Base-by-base conservation (phyloP, 2,888 invertebrate species). In the Oscheius onirici region DNA sequence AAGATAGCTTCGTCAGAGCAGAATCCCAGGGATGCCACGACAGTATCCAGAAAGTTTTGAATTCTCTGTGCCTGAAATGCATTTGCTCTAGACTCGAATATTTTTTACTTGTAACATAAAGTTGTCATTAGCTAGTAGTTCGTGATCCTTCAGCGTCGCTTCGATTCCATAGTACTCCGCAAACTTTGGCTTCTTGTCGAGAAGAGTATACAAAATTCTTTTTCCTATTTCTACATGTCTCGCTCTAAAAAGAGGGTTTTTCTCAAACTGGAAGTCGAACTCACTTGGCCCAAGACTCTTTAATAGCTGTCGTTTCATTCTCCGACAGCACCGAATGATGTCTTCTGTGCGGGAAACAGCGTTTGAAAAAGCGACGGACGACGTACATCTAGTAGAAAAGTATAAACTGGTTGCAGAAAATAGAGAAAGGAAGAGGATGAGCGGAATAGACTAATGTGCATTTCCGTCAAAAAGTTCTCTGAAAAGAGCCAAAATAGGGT, bases 31-130 rank as follows among this genome's bases (percentile, higher is more conserved):
- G 76, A 76, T 5, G 74, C 68, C 28, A 78, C 76, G 11, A 76
- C 75, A 3, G 78, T 78, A 63, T 78, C 78, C 22, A 78, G 57
- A 44, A 78, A 78, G 54, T 76, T 73, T 55, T 78, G 78, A 57
- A 78, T 78, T 2, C 78, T 66, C 46, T 76, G 72, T 5, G 78
- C 71, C 63, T 73, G 52, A 13, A 58, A 55, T 2, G 3, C 5
- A 34, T 34, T 34, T 8, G 8, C 34, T 52, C 6, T 58, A n/a
- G n/a, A n/a, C n/a, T n/a, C n/a, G 41, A 22, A 8, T 10, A 43
- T 22, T 60, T 20, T 11, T 28, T 66, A 54, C 71, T 58, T 77
- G 77, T 3, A 77, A 41, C 17, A 44, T 58, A 63, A 77, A 77
- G 52, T 73, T 71, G n/a, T 71, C 28, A 41, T 74, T 72, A 34